Conservation (phyloP, 1,140 invertebrate genomes). For the Camponotus floridanus region DNA sequence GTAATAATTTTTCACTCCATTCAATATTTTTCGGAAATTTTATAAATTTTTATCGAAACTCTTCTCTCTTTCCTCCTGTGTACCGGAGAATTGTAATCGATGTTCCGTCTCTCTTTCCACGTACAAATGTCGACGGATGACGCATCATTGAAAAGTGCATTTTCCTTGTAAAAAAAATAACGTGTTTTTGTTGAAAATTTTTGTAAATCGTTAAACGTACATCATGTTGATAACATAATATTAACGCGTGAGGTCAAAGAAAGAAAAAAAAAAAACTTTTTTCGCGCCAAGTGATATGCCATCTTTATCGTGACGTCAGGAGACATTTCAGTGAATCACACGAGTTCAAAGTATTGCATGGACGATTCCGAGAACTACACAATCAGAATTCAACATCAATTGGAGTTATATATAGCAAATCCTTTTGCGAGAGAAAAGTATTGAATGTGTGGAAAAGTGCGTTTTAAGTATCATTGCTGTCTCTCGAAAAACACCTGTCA, state of each 20-base stretch:
- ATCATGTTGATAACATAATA: background rate
- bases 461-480: too few species aligned
- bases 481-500: background rate
- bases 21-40: background rate
- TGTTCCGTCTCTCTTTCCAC: background rate
- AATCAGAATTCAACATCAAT: constrained; percentile 10
- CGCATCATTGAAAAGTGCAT: constrained; percentile 17
- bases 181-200: background rate
- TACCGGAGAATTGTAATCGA: constrained; percentile 20
- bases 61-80: background rate
- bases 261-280: background rate
- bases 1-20: background rate
- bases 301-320: constrained; percentile 30
- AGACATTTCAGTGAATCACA: constrained; percentile 50
- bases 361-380: background rate
- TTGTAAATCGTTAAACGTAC: background rate
- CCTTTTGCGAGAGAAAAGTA: background rate
- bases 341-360: background rate
- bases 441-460: too few species aligned
- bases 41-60: background rate
- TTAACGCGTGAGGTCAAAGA: background rate
- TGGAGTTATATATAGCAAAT: too few species aligned
- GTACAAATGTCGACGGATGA: constrained; percentile 21
- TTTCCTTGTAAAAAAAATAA: background rate
- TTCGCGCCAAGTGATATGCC: background rate